Evolutionary conservation across 1,140 invertebrate genomes (phyloP).

Genomic region (Drosophila truncata): DNA sequence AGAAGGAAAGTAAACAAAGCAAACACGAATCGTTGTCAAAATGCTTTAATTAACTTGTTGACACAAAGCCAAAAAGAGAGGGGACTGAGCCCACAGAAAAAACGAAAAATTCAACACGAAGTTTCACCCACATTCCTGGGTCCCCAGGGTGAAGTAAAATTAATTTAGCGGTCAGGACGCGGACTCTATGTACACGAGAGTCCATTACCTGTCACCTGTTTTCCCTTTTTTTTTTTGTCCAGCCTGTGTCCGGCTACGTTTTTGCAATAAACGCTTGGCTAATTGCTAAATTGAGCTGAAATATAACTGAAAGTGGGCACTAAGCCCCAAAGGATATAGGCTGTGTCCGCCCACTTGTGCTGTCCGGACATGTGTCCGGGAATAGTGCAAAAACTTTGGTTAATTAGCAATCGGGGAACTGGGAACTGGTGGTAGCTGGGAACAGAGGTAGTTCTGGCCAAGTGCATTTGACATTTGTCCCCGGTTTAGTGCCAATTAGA

Average conservation of each 20-base stretch:
- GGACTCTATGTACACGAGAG: slow-evolving; percentile 9
- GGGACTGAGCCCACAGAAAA: slow-evolving; percentile 6
- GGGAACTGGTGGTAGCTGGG: not conserved
- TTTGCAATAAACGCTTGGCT: slow-evolving; percentile 45
- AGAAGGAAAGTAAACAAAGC: slow-evolving; percentile 8
- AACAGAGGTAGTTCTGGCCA: not conserved
- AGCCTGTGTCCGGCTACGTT: slow-evolving; percentile 7
- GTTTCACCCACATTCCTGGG: slow-evolving; percentile 36
- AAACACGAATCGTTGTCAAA: slow-evolving; percentile 74
- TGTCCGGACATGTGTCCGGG: slow-evolving; percentile 15
- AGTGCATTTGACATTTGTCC: slow-evolving; percentile 41
- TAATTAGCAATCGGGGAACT: slow-evolving; percentile 53
- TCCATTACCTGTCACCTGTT: slow-evolving; percentile 56
- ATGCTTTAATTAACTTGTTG: slow-evolving; percentile 83
- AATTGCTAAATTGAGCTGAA: slow-evolving; percentile 62
- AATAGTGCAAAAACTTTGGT: slow-evolving; percentile 57
- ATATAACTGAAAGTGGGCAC: slow-evolving; percentile 20
- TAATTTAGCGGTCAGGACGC: slow-evolving; percentile 46
- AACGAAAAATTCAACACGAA: slow-evolving; percentile 18
- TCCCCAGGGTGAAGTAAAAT: slow-evolving; percentile 73
- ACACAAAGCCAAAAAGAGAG: slow-evolving; percentile 60
- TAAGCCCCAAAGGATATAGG: slow-evolving; percentile 1
- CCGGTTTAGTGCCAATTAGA: slow-evolving; percentile 22
- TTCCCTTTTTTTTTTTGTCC: slow-evolving; percentile 33
- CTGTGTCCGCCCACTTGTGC: slow-evolving; percentile 5